Conservation (phyloP, 1,140 invertebrate species). For the Leptestheria dahalacensis region DNA sequence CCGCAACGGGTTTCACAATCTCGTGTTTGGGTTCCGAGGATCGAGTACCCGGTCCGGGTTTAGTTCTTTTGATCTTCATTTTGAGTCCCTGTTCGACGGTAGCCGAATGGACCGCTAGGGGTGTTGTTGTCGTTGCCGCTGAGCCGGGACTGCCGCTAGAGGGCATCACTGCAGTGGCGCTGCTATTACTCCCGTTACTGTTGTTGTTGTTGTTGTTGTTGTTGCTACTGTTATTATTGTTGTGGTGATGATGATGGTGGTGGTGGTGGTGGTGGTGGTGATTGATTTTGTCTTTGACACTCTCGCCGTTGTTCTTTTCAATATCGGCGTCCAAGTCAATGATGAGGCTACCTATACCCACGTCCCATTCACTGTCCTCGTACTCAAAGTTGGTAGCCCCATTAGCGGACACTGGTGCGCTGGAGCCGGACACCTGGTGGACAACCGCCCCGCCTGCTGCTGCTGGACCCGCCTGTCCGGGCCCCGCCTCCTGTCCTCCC, state of each 20-base stretch:
- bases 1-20: slow-evolving; percentile 53
- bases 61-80: slow-evolving; percentile 96
- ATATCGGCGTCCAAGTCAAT: slow-evolving; percentile 92
- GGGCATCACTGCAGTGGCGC: background rate
- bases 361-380: slow-evolving; percentile 88
- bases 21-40: slow-evolving; percentile 87
- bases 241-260: no score
- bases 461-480: background rate
- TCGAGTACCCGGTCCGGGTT: slow-evolving; percentile 60
- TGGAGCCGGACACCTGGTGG: background rate
- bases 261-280: no score
- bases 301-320: slow-evolving; percentile 26
- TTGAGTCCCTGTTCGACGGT: slow-evolving; percentile 82
- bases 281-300: background rate
- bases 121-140: background rate
- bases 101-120: slow-evolving; percentile 39
- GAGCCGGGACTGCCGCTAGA: background rate
- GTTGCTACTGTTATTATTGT: slow-evolving; percentile 6
- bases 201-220: background rate
- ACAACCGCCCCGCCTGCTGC: no score
- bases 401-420: background rate
- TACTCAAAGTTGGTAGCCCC: slow-evolving; percentile 64
- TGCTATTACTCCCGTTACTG: slow-evolving; percentile 11
- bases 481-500: background rate
- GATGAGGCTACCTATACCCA: slow-evolving; percentile 83